Evolutionary conservation across 2,113 vertebrate genomes (phyloP), one percentile per base, ranked within the genome.

Genomic region (Sinocyclocheilus grahami): DNA sequence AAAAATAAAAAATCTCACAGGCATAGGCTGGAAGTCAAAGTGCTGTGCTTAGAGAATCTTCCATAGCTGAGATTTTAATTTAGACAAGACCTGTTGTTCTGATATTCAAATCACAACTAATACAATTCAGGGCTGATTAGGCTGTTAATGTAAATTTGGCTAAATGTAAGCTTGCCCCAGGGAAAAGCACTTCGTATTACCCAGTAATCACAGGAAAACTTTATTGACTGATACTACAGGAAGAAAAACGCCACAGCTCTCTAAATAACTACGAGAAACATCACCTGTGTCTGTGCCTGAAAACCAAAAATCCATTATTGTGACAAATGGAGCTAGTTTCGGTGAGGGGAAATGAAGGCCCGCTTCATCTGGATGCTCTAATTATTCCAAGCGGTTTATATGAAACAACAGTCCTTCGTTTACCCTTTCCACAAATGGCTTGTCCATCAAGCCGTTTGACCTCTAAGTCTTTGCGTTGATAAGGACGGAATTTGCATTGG

Each of bases 251-350:
- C 20, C 16, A 22, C 39, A 62, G 16, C 78, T 79, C n/a, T 63
- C 24, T 58, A 63, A 63, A 86, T 83, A 83, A 65, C 79, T 51
- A 42, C 24, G 51, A 86, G 87, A 48, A 86, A 42, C 51, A n/a
- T 83, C 51, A 78, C 67, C 24, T 39, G 13, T 62, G 30, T 65
- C 37, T 79, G 13, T 63, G 77, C 13, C 14, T 86, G 63, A 78
- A 83, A 83, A 83, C 79, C 60, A 86, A 82, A 78, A 85, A 82
- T 75, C 83, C 83, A 85, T 89, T 87, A 87, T 9, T 10, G 13
- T 79, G 80, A 87, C n/a, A 71, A 82, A 84, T 67, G 42, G 67
- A 85, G 71, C 27, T 14, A 14, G 72, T 84, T 82, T 75, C 53
- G 46, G 65, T 18, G 55, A 51, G 42, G 67, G 60, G 27, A 75